Base-by-base conservation (phyloP, 2,888 invertebrate genomes). In the Drosophila basisetae region DNA sequence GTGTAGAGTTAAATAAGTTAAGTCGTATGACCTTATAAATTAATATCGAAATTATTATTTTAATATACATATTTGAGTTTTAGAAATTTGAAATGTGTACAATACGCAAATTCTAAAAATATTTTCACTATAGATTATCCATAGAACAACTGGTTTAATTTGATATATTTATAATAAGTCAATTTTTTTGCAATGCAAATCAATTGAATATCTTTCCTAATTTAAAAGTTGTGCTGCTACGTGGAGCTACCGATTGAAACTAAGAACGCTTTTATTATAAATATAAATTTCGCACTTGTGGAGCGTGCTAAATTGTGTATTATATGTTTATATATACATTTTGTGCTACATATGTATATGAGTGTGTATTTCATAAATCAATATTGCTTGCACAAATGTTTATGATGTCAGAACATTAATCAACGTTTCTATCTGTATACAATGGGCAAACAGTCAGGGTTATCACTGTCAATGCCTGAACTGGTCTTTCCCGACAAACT, bases 351-450 rank as follows among this genome's bases (percentile, higher is more conserved):
- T 43, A 6, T n/a, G n/a, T n/a, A n/a, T 33, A 10, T 16, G 7
- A 37, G 11, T 30, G 2, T 60, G 16, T 60, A 35, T 22, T 61
- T 31, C 54, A 60, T 59, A 43, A 52, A 49, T 62, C 62, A 73
- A 75, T 78, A 47, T 68, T 52, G n/a, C 37, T 68, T 50, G 60
- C 22, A 41, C 11, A 49, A 62, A 66, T 74, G 49, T 79, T 75
- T 69, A 47, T 61, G 28, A 58, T 16, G 69, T 52, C 39, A 43
- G 53, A 39, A 22, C 37, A 69, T 76, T 55, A 76, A 80, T 75
- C 75, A 75, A 64, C 59, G 33, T 39, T 58, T 54, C 47, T 64
- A 62, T 37, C 60, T 74, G 47, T 60, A 25, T 41, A 52, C 30
- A 41, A 37, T 73, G 31, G 37, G 39, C 63, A 41, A 28, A 58